Conservation (phyloP, 1,140 invertebrate genomes). For the Scaptomyza graminum region DNA sequence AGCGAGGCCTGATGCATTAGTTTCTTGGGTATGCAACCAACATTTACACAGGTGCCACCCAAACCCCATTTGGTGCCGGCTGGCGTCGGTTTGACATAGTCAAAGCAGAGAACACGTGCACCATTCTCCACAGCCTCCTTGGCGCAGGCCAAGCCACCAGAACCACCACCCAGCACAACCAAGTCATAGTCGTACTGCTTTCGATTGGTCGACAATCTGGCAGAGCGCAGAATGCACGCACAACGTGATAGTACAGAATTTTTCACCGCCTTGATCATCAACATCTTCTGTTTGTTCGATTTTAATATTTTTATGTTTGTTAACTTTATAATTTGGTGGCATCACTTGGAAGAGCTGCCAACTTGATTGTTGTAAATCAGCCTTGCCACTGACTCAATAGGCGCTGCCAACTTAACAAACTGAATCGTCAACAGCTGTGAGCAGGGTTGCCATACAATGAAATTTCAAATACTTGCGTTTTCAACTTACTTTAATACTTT, state of each 20-base stretch:
- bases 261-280: conserved; percentile 26
- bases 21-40: conserved; percentile 99
- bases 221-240: background rate
- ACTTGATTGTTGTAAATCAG: conserved; percentile 5
- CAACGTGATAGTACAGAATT: background rate
- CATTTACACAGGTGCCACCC: conserved; percentile 98
- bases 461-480: too few relatives aligned
- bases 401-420: conserved; percentile 14
- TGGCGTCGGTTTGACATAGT: conserved; percentile 95
- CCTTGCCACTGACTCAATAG: background rate
- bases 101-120: conserved; percentile 95
- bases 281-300: conserved; percentile 35
- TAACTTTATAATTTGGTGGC: conserved; percentile 14
- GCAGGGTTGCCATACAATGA: too few relatives aligned
- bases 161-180: conserved; percentile 97
- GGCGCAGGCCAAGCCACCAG: conserved; percentile 95
- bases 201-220: conserved; percentile 52
- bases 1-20: conserved; percentile 97
- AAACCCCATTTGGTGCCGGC: conserved; percentile 94
- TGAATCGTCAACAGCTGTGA: background rate
- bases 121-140: conserved; percentile 94
- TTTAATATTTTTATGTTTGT: background rate
- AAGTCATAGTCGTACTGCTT: conserved; percentile 91
- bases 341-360: conserved; percentile 27
- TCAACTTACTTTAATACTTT: too few relatives aligned